These are phyloP conservation scores for Oplegnathus fasciatus DNA, from an alignment of 2,113 vertebrate genomes.

Conservation along the genomic window DNA sequence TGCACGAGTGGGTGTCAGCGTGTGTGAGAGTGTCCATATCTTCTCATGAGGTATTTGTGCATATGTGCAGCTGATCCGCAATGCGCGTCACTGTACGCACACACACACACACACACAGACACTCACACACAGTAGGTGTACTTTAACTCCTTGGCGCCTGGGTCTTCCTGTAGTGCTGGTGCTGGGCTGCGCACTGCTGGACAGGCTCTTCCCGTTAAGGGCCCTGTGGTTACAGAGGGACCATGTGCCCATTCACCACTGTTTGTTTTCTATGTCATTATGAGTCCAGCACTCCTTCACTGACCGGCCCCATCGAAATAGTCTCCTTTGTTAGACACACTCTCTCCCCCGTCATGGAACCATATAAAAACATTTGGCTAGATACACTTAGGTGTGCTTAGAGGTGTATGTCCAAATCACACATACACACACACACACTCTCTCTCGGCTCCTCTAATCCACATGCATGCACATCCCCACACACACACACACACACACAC, in stretches of 20 bases:
- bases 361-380: conserved; percentile 81
- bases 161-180: conserved; percentile 76
- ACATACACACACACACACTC: conserved; percentile 47
- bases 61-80: conserved; percentile 14
- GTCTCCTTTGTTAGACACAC: conserved; percentile 77
- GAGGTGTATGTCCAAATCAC: conserved; percentile 72
- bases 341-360: conserved; percentile 78
- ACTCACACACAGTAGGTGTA: conserved; percentile 67
- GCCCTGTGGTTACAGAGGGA: conserved; percentile 79
- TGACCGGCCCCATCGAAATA: conserved; percentile 79
- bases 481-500: conserved; percentile 24
- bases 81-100: not conserved
- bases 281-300: conserved; percentile 78
- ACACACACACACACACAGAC: conserved; percentile 20
- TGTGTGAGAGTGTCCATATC: conserved; percentile 20
- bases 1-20: not conserved
- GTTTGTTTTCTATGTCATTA: conserved; percentile 87
- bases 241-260: conserved; percentile 84
- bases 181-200: conserved; percentile 67
- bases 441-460: conserved; percentile 30
- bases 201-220: conserved; percentile 82
- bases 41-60: conserved; percentile 29
- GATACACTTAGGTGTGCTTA: conserved; percentile 77
- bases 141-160: conserved; percentile 85
- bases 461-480: conserved; percentile 35